Evolutionary conservation across 1,140 invertebrate species (phyloP), one percentile per base, ranked within the genome.

Genomic region (Drosophila suzukii): DNA sequence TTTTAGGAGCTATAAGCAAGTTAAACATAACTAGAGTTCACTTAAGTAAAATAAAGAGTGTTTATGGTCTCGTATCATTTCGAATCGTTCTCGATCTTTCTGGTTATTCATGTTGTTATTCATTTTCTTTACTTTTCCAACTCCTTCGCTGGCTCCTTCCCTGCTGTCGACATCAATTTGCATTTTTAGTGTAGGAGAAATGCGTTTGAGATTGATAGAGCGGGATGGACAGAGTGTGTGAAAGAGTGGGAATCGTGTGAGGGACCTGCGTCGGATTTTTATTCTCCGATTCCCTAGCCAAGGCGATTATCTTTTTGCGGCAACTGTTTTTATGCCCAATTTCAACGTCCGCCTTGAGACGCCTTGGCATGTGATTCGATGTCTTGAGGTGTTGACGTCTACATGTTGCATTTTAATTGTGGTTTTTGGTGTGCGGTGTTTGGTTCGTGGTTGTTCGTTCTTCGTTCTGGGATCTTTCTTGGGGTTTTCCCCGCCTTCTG

Each of bases 371-470:
- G 82, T 74, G 82, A 77, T 53, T 68, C 54, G 75, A 61, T 57
- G 59, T 61, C 44, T 82, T 50, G 54, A 88, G 83, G 84, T 88
- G 84, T 88, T 88, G 84, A 84, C 73, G 76, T 88, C 72, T 77
- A 88, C 84, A 89, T 89, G 84, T 84, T 88, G 84, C 84, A 88
- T 88, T 88, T 88, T 89, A 88, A 88, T 84, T 88, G 57, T 76
- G 59, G 58, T 81, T 88, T 86, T 83, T 62, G 72, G 71, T 62
- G 20, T 20, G 20, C 20, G 20, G 2, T 20, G 47, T 50, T 71
- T 20, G 13, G n/a, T 17, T 27, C 34, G 47, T 17, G 38, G 4
- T 41, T 50, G 41, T 53, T 17, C 36, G 17, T 32, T 20, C 32
- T 54, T 17, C 36, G 17, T 32, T 20, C 32, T 54, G 30, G 17